Conservation (phyloP, 2,113 vertebrate species). For the Laticauda colubrina region DNA sequence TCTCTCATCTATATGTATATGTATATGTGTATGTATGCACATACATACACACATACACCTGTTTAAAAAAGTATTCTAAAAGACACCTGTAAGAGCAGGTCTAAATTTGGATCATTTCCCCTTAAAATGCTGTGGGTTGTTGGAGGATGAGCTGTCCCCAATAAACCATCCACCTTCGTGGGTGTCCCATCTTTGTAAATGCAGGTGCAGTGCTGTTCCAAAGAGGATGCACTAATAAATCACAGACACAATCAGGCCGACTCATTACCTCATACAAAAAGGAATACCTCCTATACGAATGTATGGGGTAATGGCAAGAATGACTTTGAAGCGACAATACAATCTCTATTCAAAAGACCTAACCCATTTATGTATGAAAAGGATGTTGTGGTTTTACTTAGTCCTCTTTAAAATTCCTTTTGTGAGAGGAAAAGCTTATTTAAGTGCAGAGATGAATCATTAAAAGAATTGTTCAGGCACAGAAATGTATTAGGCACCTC, state of each 20-base stretch:
- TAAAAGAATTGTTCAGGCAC: background rate
- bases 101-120: slow-evolving; percentile 65
- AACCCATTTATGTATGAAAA: slow-evolving; percentile 19
- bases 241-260: slow-evolving; percentile 66
- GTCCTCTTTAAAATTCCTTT: background rate
- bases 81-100: slow-evolving; percentile 72
- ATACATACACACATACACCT: too few relatives aligned
- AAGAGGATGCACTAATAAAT: slow-evolving; percentile 77
- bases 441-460: slow-evolving; percentile 30
- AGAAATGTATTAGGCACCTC: background rate
- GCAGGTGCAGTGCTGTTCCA: slow-evolving; percentile 72
- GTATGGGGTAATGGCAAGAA: slow-evolving; percentile 41
- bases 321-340: slow-evolving; percentile 51
- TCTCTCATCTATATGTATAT: too few relatives aligned
- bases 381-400: slow-evolving; percentile 21
- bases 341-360: slow-evolving; percentile 56
- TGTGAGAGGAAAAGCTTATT: background rate
- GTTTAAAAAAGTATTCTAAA: slow-evolving; percentile 61
- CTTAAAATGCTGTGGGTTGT: slow-evolving; percentile 60
- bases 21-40: too few relatives aligned
- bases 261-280: slow-evolving; percentile 70
- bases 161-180: slow-evolving; percentile 52
- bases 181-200: slow-evolving; percentile 61
- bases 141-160: slow-evolving; percentile 44
- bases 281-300: slow-evolving; percentile 62